Evolutionary conservation across 1,140 invertebrate species (phyloP), one percentile per base, ranked within the genome.

Genomic region (Drosophila gunungcola): DNA sequence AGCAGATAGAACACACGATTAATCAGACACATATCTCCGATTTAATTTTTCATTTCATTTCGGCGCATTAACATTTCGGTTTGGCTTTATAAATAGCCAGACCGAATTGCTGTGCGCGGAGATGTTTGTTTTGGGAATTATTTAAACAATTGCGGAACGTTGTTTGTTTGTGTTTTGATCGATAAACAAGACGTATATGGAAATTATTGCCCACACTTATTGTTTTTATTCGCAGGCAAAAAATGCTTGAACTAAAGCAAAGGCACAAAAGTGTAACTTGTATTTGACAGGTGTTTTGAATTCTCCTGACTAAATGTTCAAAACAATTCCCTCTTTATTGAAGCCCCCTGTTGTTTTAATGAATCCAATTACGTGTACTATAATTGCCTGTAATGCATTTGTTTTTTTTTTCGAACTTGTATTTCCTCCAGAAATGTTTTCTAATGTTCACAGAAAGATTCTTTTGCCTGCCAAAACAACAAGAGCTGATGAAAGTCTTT

Each of bases 81-180:
- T 73, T 43, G 12, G 57, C 5, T 29, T 21, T 68, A 68, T 53
- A 68, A 68, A 68, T 68, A 68, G 61, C 61, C 61, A 52, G 29
- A 43, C 64, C 49, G 45, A 16, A 34, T 61, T 34, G 61, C 60
- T 27, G 25, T 10, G 34, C 32, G 61, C 7, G 29, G 29, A 52
- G 38, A 46, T 75, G 41, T 83, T 69, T 73, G 72, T 63, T 55
- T 58, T 54, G 42, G 34, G 63, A 85, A 74, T 85, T 85, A 80
- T 69, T 77, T 65, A 62, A 60, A 57, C 80, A 55, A 83, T 83
- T 67, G 53, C 53, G 42, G 48, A 36, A 12, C 25, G 16, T 32
- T 52, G 39, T 53, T 62, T 85, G 73, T 64, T 79, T 79, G 53
- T 54, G 32, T 62, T 73, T 62, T 13, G 46, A 45, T 62, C 58